A percentile compares a stretch with the other conserved stretches of the same genome.
Conservation (phyloP, 2,797 vertebrate genomes). For the Acipenser oxyrinchus region DNA sequence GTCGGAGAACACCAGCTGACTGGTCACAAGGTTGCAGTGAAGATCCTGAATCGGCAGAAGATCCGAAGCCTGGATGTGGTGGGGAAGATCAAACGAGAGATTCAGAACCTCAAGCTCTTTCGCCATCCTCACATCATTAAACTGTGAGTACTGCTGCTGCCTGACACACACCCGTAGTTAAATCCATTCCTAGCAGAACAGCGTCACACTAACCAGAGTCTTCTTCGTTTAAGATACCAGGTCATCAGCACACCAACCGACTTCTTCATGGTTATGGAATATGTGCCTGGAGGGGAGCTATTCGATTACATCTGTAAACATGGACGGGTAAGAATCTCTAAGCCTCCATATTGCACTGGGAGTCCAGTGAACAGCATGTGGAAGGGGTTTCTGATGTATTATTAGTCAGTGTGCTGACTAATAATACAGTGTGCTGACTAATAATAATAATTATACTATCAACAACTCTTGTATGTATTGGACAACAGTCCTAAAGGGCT, state of each 20-base stretch:
- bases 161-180: not conserved
- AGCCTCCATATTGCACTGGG: too few species aligned
- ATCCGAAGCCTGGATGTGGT: conserved; percentile 97
- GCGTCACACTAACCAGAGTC: too few species aligned
- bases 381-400: too few species aligned
- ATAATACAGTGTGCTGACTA: too few species aligned
- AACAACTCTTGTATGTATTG: too few species aligned
- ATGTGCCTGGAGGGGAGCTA: conserved; percentile 90
- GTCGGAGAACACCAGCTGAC: conserved; percentile 95
- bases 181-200: not conserved
- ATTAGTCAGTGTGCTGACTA: too few species aligned
- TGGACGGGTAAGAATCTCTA: conserved; percentile 69
- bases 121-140: conserved; percentile 98
- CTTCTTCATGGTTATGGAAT: conserved; percentile 99
- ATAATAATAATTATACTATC: too few species aligned
- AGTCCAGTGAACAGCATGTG: too few species aligned
- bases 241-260: conserved; percentile 96
- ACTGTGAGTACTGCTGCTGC: conserved; percentile 68
- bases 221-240: conserved; percentile 75
- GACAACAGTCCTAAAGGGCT: not conserved
- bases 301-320: conserved; percentile 98
- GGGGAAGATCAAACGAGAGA: conserved; percentile 96
- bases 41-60: conserved; percentile 96
- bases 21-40: conserved; percentile 95
- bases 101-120: conserved; percentile 97